Evolutionary conservation across 2,113 vertebrate genomes (phyloP).

Genomic region (Neolamprologus cancellatus): DNA sequence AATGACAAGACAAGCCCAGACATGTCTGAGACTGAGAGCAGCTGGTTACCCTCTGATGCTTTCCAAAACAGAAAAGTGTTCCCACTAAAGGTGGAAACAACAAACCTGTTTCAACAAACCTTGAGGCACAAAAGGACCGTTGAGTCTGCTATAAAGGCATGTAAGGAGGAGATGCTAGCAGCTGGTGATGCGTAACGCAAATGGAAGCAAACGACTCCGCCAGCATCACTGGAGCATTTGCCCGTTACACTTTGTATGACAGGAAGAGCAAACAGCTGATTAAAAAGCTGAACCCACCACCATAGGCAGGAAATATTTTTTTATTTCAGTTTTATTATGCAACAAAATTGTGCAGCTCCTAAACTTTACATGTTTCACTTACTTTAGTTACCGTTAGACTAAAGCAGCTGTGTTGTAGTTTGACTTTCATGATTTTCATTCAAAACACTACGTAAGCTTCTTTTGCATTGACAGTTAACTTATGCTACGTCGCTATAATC

Average conservation of each 20-base stretch:
- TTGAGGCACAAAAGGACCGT: neutral
- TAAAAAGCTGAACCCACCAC: neutral
- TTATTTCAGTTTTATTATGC: neutral
- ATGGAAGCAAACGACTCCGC: neutral
- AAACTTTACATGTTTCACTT: neutral
- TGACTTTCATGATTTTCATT: neutral
- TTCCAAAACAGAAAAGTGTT: neutral
- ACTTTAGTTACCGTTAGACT: neutral
- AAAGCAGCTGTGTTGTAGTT: neutral
- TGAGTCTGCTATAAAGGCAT: neutral
- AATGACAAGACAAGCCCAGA: neutral
- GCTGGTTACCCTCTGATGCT: neutral
- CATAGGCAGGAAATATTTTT: neutral
- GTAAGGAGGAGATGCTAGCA: neutral
- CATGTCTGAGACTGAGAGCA: neutral
- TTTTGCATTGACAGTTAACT: neutral
- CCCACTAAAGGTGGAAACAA: neutral
- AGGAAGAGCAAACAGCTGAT: neutral
- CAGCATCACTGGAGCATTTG: neutral
- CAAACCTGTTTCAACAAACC: neutral
- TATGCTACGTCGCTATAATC: neutral
- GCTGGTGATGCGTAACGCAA: neutral
- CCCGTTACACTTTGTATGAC: neutral
- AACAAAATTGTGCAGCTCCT: fast-evolving
- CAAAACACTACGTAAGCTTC: neutral